phyloP scores from a whole-genome alignment of 2,888 invertebrate genomes.

The Orchesella flavescens region DNA sequence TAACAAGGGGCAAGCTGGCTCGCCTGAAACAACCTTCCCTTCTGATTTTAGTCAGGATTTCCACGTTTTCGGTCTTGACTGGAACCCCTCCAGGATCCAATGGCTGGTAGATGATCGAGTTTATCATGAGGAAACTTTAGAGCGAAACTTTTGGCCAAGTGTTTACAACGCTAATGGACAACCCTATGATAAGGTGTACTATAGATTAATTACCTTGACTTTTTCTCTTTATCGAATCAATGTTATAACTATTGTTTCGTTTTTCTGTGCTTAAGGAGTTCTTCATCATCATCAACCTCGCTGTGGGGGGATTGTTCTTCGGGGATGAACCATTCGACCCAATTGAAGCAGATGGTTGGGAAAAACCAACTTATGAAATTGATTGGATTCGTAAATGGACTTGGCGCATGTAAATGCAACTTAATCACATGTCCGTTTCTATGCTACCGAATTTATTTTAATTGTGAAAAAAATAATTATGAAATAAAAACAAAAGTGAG shows the following conservation, averaged over 20 bases:
- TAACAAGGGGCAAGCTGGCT: conserved; percentile 59
- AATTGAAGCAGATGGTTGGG: conserved; percentile 52
- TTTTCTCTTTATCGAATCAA: no score
- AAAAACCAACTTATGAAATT: conserved; percentile 47
- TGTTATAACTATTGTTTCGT: no score
- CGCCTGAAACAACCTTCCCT: conserved; percentile 39
- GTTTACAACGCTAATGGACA: conserved; percentile 54
- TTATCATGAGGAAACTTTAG: conserved; percentile 26
- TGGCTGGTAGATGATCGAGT: conserved; percentile 53
- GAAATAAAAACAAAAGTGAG: no score
- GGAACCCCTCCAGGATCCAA: conserved; percentile 30
- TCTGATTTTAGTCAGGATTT: conserved; percentile 62
- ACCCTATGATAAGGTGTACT: conserved; percentile 60
- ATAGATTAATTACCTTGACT: no score
- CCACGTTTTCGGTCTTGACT: conserved; percentile 57
- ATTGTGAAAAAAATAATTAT: no score
- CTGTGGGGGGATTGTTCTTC: conserved; percentile 64
- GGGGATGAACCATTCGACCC: conserved; percentile 58
- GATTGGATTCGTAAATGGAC: conserved; percentile 56
- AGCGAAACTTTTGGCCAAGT: conserved; percentile 58
- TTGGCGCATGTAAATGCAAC: conserved; percentile 54
- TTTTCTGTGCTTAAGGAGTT: no score
- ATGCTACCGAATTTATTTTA: no score
- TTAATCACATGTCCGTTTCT: no score
- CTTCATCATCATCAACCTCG: conserved; percentile 64